Percentiles rank a stretch among this genome's conserved stretches.
Conservation (phyloP, 1,140 invertebrate species). For the Dermatophagoides farinae region DNA sequence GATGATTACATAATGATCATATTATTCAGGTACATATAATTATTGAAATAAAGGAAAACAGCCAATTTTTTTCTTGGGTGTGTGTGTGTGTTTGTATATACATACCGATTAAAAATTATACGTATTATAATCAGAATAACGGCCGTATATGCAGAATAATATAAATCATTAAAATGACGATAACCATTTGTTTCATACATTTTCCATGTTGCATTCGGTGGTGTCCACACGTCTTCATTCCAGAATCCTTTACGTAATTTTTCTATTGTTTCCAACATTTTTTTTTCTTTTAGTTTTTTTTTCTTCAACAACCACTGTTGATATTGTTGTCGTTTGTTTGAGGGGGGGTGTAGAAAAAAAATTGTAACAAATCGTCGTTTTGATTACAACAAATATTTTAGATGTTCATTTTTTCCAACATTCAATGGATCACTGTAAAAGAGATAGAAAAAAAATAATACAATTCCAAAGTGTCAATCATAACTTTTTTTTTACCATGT, state of each 20-base stretch:
- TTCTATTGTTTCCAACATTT: not conserved
- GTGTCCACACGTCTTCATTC: slow-evolving; percentile 62
- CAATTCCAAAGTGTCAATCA: too few relatives aligned
- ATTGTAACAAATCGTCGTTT: too few relatives aligned
- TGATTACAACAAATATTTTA: too few relatives aligned
- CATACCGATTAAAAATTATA: slow-evolving; percentile 55
- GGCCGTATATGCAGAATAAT: slow-evolving; percentile 58
- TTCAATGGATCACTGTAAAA: too few relatives aligned
- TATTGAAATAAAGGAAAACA: not conserved
- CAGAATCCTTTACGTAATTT: slow-evolving; percentile 37
- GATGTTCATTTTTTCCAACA: too few relatives aligned
- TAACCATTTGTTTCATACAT: slow-evolving; percentile 58
- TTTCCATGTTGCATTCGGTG: slow-evolving; percentile 70
- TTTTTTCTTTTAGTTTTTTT: not conserved
- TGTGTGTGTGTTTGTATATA: not conserved
- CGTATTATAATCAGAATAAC: slow-evolving; percentile 47
- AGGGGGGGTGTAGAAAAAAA: too few relatives aligned
- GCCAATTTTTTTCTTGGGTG: not conserved
- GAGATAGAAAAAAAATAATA: too few relatives aligned
- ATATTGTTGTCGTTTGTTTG: too few relatives aligned
- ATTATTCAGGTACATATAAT: not conserved
- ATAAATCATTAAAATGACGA: slow-evolving; percentile 56
- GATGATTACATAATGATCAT: not conserved
- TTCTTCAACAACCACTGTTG: too few relatives aligned
- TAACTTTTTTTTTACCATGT: too few relatives aligned